phyloP scores from a whole-genome alignment of 2,113 vertebrate species.

The Syrmaticus mikado region DNA sequence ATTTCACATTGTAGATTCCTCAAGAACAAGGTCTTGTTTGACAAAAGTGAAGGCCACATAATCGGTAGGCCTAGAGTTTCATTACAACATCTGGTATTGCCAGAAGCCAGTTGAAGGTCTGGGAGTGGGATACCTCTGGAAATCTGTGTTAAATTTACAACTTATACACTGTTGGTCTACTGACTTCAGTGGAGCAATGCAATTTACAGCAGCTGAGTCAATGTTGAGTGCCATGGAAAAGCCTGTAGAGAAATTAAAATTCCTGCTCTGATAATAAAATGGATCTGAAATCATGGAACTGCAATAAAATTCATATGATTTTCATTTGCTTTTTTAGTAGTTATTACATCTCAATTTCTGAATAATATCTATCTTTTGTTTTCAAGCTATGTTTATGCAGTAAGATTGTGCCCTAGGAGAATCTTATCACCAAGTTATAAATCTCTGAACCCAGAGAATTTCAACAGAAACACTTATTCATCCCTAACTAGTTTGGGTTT shows the following conservation, averaged over 20 bases:
- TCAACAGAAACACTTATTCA: constrained; percentile 41
- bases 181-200: constrained; percentile 8
- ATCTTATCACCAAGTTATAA: constrained; percentile 50
- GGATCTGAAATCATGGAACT: constrained; percentile 41
- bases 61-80: background rate
- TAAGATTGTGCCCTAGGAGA: constrained; percentile 51
- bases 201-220: constrained; percentile 47
- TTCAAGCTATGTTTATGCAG: constrained; percentile 47
- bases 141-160: constrained; percentile 42
- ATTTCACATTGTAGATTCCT: background rate
- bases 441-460: constrained; percentile 62
- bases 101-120: background rate
- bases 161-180: background rate
- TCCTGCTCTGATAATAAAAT: constrained; percentile 64
- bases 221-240: constrained; percentile 25
- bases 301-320: constrained; percentile 58
- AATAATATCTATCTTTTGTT: constrained; percentile 55
- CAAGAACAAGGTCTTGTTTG: background rate
- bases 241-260: constrained; percentile 50
- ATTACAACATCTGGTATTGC: background rate
- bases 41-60: background rate
- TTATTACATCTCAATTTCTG: constrained; percentile 52
- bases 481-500: constrained; percentile 48
- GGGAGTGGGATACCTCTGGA: background rate
- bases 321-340: constrained; percentile 8